Base-by-base conservation (phyloP, 1,140 invertebrate species). In the Procambarus virginalis region DNA sequence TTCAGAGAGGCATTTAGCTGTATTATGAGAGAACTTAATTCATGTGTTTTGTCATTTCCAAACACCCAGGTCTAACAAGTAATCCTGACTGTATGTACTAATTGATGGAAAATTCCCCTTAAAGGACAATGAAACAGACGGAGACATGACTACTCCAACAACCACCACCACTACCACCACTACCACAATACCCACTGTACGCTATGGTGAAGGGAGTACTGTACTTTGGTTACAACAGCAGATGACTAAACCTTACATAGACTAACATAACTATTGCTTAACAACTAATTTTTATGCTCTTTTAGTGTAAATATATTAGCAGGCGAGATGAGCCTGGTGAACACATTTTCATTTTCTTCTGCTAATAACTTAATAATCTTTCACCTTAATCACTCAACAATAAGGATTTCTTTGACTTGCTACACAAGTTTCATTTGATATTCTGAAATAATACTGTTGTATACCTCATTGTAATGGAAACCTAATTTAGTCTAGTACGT, bases 151-250 rank as follows among this genome's bases (percentile, higher is more conserved):
- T 46, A 55, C 86, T n/a, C 79, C 83, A 45, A 85, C 86, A 20
- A 87, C 77, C 77, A 89, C 86, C 86, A 89, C 86, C 78, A 89
- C n/a, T n/a, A n/a, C 34, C 34, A 34, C 34, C 34, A 34, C 86
- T 64, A 88, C 86, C 64, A 77, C 86, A 60, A 89, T 80, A 89
- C 22, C 86, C 86, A 89, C 79, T 89, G 86, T 89, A 89, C 81
- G 86, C 78, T 77, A 82, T 89, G 86, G 86, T 89, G 86, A 89
- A 89, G 86, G 86, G 86, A 89, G 86, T 89, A 89, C 86, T 80
- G 86, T 89, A 89, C 86, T 80, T 81, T 80, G 86, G 34, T 51
- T 73, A 79, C 22, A 68, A 51, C 60, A 49, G 22, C 49, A 55
- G 48, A 80, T 51, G 8, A 9, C 49, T 58, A 80, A 58, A 5